Evolutionary conservation across 2,888 invertebrate species (phyloP).

Genomic region (Holacanthella duospinosa): DNA sequence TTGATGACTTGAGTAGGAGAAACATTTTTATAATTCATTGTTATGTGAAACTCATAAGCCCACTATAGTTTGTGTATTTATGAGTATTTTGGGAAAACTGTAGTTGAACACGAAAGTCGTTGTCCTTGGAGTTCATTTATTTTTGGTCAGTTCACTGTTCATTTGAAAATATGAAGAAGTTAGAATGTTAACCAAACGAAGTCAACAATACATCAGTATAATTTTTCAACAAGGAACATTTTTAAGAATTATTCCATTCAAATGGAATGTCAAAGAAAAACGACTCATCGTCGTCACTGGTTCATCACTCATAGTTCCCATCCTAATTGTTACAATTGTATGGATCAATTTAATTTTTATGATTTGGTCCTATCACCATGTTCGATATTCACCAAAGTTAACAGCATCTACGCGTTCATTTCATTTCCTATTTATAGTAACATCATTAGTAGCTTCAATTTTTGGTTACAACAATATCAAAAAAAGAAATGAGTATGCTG

Average conservation of each 20-base stretch:
- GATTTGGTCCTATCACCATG: not conserved
- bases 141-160: too few species aligned
- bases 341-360: not conserved
- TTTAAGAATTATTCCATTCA: not conserved
- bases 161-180: too few species aligned
- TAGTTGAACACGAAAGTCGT: too few species aligned
- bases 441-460: not conserved
- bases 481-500: not conserved
- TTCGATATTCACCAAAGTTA: not conserved
- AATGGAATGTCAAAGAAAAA: not conserved
- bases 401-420: not conserved
- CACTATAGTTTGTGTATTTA: too few species aligned
- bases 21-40: too few species aligned
- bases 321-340: not conserved
- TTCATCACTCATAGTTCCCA: not conserved
- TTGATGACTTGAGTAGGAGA: too few species aligned
- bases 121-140: too few species aligned
- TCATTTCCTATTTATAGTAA: not conserved
- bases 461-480: slow-evolving; percentile 3
- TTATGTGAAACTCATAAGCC: too few species aligned
- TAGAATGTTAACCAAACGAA: not conserved
- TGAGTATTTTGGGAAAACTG: too few species aligned
- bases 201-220: not conserved
- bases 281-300: not conserved
- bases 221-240: not conserved